These are phyloP conservation scores for Reinhardtius hippoglossoides DNA, from an alignment of 2,113 vertebrate species.

Conservation along the genomic window DNA sequence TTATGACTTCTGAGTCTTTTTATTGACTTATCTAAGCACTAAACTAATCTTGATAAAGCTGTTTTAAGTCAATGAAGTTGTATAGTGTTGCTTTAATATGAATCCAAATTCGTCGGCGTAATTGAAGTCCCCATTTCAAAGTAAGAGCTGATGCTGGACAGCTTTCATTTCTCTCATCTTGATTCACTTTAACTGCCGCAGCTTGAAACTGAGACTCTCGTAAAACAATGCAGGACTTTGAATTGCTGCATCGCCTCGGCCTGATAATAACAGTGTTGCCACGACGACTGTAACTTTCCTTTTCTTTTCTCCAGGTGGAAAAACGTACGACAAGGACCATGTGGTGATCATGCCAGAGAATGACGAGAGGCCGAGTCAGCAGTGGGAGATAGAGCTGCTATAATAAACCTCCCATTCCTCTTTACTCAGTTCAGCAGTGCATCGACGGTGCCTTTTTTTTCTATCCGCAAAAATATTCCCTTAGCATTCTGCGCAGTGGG, in stretches of 20 bases:
- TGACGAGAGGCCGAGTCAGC: slow-evolving; percentile 85
- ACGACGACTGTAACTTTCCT: neutral
- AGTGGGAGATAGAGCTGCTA: slow-evolving; percentile 87
- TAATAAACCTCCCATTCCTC: neutral
- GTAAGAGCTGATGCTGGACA: neutral
- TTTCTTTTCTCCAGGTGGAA: slow-evolving; percentile 82
- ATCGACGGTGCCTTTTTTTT: neutral
- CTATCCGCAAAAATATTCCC: neutral
- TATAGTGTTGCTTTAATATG: too few relatives aligned
- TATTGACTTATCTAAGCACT: too few relatives aligned
- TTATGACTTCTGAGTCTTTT: too few relatives aligned
- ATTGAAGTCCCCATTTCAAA: neutral
- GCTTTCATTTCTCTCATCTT: neutral
- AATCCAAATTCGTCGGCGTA: too few relatives aligned
- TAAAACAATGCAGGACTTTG: too few relatives aligned
- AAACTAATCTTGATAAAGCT: too few relatives aligned
- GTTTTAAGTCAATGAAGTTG: too few relatives aligned
- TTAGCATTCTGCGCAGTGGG: neutral
- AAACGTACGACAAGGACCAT: slow-evolving; percentile 89
- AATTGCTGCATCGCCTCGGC: too few relatives aligned
- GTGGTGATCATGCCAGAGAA: slow-evolving; percentile 85
- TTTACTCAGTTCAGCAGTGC: neutral
- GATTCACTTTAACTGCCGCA: too few relatives aligned
- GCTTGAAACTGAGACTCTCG: too few relatives aligned
- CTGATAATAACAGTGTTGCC: too few relatives aligned